Evolutionary conservation across 37 sponge, comb jelly and placozoan species (phyloP), one percentile per base, ranked within the genome.

Genomic region (Dysidea cf. avara): DNA sequence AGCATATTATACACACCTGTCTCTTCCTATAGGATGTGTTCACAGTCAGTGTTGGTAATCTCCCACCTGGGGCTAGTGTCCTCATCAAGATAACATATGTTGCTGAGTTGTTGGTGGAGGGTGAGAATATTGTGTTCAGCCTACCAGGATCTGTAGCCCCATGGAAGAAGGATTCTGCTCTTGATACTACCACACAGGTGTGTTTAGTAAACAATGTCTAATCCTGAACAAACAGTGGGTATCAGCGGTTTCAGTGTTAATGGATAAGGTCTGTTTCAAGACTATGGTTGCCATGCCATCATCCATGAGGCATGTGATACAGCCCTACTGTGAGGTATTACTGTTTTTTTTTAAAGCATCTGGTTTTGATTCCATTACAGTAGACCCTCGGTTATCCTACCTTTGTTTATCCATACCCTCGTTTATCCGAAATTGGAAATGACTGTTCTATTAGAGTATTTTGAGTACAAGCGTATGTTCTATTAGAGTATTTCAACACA

Each of bases 1-100:
- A 29, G 3, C 25, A 28, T 47, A 22, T 52, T 21, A 50, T 3
- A 20, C 25, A 21, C 20, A 7, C 7, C 69, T 46, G 22, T 17
- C 26, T 25, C 26, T 32, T 24, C 26, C 69, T 49, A 6, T 63
- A 94, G 92, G 99, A 97, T 74, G 95, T 97, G 72, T 97, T 97
- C 78, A 91, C 99, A 55, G 87, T 97, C 30, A 95, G 96, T 69
- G 92, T 97, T 3, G 99, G 99, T 16, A 97, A 97, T 78, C 84
- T 97, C 18, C 95, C 99, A 4, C 91, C 99, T 14, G 95, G 89
- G 6, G 96, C 95, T 43, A 91, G 80, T 29, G 92, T 97, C 33
- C 90, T 95, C 50, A 97, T 97, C 74, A 97, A 97, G 90, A 97
- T 97, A 52, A 92, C 87, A 12, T 97, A 94, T 39, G 99, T 97